Conservation (phyloP, 2,888 invertebrate species). For the Caenorhabditis wallacei region DNA sequence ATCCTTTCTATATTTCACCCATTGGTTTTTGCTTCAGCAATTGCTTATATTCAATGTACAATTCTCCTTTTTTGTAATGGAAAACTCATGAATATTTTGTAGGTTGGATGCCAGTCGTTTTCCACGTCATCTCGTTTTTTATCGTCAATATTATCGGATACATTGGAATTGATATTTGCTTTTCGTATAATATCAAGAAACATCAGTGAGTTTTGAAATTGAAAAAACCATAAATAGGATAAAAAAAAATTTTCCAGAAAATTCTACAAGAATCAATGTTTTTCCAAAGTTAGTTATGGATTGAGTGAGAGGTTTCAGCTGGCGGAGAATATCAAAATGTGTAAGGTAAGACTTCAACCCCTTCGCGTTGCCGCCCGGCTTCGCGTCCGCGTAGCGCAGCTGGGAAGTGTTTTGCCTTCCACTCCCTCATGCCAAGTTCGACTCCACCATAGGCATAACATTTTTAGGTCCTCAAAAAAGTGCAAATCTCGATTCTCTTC, state of each 20-base stretch:
- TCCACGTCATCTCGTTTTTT: slow-evolving; percentile 54
- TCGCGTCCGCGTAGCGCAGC: too few relatives aligned
- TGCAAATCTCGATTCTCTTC: slow-evolving; percentile 57
- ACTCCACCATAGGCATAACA: too few relatives aligned
- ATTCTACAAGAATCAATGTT: slow-evolving; percentile 25
- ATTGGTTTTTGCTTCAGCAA: slow-evolving; percentile 40
- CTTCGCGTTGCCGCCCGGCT: too few relatives aligned
- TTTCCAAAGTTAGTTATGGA: slow-evolving; percentile 23
- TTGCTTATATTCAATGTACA: slow-evolving; percentile 59
- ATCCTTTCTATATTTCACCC: slow-evolving; percentile 58
- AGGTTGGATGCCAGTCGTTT: slow-evolving; percentile 42
- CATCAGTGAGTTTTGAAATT: slow-evolving; percentile 19
- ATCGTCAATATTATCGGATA: slow-evolving; percentile 56
- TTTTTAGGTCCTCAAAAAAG: slow-evolving; percentile 41
- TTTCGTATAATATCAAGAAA: slow-evolving; percentile 35
- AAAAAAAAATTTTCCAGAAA: slow-evolving; percentile 18
- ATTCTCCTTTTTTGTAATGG: too few relatives aligned
- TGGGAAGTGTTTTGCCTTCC: too few relatives aligned
- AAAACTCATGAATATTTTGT: too few relatives aligned
- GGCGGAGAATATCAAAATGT: slow-evolving; percentile 65
- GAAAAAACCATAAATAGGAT: not conserved
- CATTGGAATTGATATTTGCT: slow-evolving; percentile 47
- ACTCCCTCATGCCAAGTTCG: too few relatives aligned
- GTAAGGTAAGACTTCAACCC: too few relatives aligned
- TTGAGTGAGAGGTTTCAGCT: slow-evolving; percentile 59